Evolutionary conservation across 2,797 vertebrate species (phyloP).

Genomic region (Enteromius treurensis): DNA sequence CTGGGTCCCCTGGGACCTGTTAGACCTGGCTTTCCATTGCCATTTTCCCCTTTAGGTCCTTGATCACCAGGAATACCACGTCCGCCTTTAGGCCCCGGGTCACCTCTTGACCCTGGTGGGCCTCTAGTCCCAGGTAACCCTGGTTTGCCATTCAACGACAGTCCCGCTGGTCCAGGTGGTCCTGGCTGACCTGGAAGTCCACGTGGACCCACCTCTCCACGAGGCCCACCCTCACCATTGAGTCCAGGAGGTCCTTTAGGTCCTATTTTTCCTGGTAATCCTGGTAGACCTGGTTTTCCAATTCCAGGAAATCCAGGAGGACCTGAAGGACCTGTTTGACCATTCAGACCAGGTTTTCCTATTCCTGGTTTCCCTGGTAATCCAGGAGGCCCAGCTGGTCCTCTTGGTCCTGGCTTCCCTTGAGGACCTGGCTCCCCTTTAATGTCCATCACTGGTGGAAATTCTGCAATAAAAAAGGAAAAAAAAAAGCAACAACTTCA

Average conservation of each 20-base stretch:
- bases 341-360: constrained; percentile 92
- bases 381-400: constrained; percentile 87
- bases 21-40: constrained; percentile 88
- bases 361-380: constrained; percentile 92
- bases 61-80: constrained; percentile 84
- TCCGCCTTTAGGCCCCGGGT: constrained; percentile 87
- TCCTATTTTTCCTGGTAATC: constrained; percentile 91
- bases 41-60: constrained; percentile 91
- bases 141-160: constrained; percentile 94
- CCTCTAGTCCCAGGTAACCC: constrained; percentile 88
- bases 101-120: constrained; percentile 85
- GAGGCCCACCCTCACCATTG: constrained; percentile 87
- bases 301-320: constrained; percentile 91
- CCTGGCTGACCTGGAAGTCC: constrained; percentile 90
- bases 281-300: constrained; percentile 92
- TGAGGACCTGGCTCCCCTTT: constrained; percentile 95
- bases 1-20: constrained; percentile 80
- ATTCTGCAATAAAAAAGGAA: constrained; percentile 80
- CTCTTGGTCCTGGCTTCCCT: constrained; percentile 93
- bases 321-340: constrained; percentile 89
- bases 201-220: constrained; percentile 90
- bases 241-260: constrained; percentile 87
- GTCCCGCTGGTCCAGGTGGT: constrained; percentile 90
- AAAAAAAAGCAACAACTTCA: not conserved
- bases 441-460: constrained; percentile 90